Evolutionary conservation across 2,113 vertebrate species (phyloP), one percentile per base, ranked within the genome.

Genomic region (Chloebia gouldiae): DNA sequence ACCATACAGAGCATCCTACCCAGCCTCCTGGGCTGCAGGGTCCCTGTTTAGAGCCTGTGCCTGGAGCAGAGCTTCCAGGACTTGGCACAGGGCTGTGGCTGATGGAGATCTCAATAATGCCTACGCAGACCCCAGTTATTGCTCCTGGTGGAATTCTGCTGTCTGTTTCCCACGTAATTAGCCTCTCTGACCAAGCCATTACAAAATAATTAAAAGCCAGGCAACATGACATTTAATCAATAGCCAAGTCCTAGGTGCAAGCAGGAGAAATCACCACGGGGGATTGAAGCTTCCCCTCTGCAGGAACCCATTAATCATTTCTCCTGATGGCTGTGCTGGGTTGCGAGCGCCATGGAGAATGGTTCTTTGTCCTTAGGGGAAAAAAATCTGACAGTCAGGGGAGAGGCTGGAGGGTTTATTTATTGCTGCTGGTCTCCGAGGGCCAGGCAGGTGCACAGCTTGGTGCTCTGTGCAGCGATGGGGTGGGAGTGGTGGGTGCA

Each of bases 141-240:
- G 42, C 66, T 63, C 28, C 45, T 12, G 44, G 25, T 24, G 57
- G 76, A 30, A 1, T 49, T 87, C 35, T 47, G 35, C 86, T 51
- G 40, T 12, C 93, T 20, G 37, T 35, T 59, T 60, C 60, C 13
- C 14, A 9, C 0, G 24, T 68, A 78, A 94, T 93, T 93, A 85
- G 37, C 81, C 44, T 71, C 33, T 47, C 54, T 92, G 87, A 45
- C 86, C 65, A 30, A 59, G 50, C 88, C 64, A 77, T 95, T 96
- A 73, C 25, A 54, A 68, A 42, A 56, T 84, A 94, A 96, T 95
- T 93, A 95, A 93, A 90, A 85, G 77, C 54, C 84, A 64, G 61
- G 78, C 75, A 71, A 51, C 7, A 2, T 4, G 84, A 4, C 88
- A 31, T 59, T 81, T 89, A 91, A 88, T 97, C 96, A 50, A 85